Conservation (phyloP, 2,888 invertebrate species). For the Aproaerema taeniolella region DNA sequence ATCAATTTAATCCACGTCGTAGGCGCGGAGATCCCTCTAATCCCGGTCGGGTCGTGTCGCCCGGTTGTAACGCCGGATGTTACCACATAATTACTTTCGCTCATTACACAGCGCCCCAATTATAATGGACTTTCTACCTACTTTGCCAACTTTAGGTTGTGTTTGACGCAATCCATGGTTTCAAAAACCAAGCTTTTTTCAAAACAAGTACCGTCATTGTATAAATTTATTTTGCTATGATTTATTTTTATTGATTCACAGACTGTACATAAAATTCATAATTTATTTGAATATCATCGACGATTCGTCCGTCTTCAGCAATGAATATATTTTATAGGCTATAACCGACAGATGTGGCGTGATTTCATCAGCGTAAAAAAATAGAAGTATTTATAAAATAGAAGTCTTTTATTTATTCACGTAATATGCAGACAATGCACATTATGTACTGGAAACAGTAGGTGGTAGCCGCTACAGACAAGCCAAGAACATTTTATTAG, state of each 20-base stretch:
- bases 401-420: slow-evolving; percentile 9
- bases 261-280: no score
- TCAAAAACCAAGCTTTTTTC: no score
- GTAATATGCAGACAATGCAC: slow-evolving; percentile 5
- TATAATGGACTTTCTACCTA: slow-evolving; percentile 30
- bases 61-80: slow-evolving; percentile 54
- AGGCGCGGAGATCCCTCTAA: slow-evolving; percentile 62
- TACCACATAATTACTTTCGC: slow-evolving; percentile 66
- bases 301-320: slow-evolving; percentile 12
- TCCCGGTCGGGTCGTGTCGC: slow-evolving; percentile 54
- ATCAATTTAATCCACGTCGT: slow-evolving; percentile 67
- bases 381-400: no score
- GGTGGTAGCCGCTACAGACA: no score
- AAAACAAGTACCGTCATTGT: no score
- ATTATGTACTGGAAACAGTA: background rate
- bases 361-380: slow-evolving; percentile 12
- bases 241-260: no score
- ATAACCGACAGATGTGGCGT: slow-evolving; percentile 12
- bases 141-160: slow-evolving; percentile 25
- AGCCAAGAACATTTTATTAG: background rate
- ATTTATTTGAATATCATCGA: no score
- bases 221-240: no score
- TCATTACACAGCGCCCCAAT: slow-evolving; percentile 44
- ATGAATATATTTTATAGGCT: slow-evolving; percentile 14
- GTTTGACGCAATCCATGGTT: no score